Evolutionary conservation across 1,140 invertebrate genomes (phyloP), one percentile per base, ranked within the genome.

Genomic region (Hypsibius dujardini): DNA sequence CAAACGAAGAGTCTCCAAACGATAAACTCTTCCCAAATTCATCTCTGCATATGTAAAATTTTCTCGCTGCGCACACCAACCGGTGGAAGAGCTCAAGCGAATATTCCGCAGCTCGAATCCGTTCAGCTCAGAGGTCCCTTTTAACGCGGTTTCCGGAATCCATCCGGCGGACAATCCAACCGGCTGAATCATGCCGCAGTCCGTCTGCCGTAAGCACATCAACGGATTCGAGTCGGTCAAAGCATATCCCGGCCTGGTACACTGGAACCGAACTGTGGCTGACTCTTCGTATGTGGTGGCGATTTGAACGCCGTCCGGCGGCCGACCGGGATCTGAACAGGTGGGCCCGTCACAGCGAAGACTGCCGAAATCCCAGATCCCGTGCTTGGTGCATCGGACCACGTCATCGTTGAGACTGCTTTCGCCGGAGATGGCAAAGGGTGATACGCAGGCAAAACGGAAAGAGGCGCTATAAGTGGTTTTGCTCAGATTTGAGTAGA

Each of bases 361-460:
- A 79, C 95, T 90, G 7, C 93, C 93, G 80, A 96, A 95, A 80
- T 97, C 94, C 94, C 94, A 97, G 70, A 90, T 87, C 2, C 90
- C 90, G 77, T 92, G 92, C 1, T 86, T 86, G 81, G 89, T 87
- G 80, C 93, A 97, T 47, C 88, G 85, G 0, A 96, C 91, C 40
- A 92, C 87, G 77, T 93, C 92, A 76, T 96, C 92, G 75, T 91
- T 88, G 74, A 87, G 87, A 47, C 85, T 88, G 0, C 90, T 92
- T 82, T 94, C 90, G 1, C 93, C 93, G 78, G 87, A 87, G 0
- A 91, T 94, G 76, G 94, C 90, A 14, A 86, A 79, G 71, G 77
- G 75, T 75, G 87, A 90, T 78, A 91, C 90, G 75, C 95, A 93
- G 78, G 90, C 89, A 14, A 42, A 47, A 92, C 90, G 59, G 93